phyloP scores from a whole-genome alignment of 2,797 vertebrate genomes.

The Melopsittacus undulatus region DNA sequence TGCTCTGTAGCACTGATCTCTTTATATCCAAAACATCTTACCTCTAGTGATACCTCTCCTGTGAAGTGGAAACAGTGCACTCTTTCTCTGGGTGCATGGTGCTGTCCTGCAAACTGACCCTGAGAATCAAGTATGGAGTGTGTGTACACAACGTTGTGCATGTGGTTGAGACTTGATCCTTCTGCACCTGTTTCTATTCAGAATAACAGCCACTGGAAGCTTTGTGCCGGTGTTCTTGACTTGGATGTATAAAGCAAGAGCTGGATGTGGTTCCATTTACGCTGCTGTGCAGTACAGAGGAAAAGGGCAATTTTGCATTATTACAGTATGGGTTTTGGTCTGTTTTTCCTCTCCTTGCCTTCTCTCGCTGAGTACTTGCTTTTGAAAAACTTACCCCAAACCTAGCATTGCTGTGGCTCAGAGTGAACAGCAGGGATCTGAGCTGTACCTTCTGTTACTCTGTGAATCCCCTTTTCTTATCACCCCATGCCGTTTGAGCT shows the following conservation, averaged over 20 bases:
- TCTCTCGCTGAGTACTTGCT: background rate
- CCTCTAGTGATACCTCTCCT: background rate
- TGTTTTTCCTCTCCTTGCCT: background rate
- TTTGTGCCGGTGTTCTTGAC: background rate
- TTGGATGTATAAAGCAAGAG: background rate
- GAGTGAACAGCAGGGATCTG: background rate
- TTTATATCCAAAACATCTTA: background rate
- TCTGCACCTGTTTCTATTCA: background rate
- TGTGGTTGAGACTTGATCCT: background rate
- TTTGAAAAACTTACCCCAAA: background rate
- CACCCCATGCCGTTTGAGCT: background rate
- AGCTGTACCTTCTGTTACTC: background rate
- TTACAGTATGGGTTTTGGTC: background rate
- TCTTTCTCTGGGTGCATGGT: background rate
- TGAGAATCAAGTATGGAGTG: background rate
- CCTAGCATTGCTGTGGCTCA: background rate
- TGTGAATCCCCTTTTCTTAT: background rate
- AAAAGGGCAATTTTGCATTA: background rate
- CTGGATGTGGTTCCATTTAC: background rate
- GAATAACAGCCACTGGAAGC: background rate
- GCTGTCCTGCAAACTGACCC: background rate
- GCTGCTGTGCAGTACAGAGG: background rate
- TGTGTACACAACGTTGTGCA: accelerated
- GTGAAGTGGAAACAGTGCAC: background rate
- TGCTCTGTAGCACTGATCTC: background rate